Base-by-base conservation (phyloP, 2,797 vertebrate genomes). In the Bucorvus abyssinicus region DNA sequence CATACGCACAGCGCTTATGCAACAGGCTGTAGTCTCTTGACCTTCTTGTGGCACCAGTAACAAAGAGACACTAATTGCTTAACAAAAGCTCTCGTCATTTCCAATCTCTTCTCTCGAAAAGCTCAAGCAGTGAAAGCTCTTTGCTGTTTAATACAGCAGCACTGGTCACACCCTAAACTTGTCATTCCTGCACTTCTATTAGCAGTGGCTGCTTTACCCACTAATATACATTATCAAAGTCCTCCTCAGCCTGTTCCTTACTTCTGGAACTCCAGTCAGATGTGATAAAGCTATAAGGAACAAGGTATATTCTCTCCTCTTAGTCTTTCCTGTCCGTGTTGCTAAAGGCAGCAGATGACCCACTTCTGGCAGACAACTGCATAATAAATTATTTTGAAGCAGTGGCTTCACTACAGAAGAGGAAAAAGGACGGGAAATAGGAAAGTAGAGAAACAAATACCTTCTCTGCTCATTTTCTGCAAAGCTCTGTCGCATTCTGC, bases 1-100 rank as follows among this genome's bases (percentile, higher is more conserved):
- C 12, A 9, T 1, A 22, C 0, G 3, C 16, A 45, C 11, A 23
- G 36, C 11, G 15, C 16, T 45, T 14, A n/a, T 1, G 8, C 69
- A 60, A 40, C 0, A 1, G 65, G 49, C 38, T 61, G 30, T 3
- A 10, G 38, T 7, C 49, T 78, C 71, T 34, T 38, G 27, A 64
- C 29, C n/a, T 27, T 69, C 67, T 34, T 44, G 27, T 12, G 53
- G 27, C 13, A 84, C n/a, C 59, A 36, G 53, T 29, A 84, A 76
- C 32, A 63, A 4, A 76, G 14, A 55, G 9, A 73, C 17, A 14
- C 9, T 20, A 24, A 56, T 18, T 55, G 78, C 71, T 82, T 52
- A 45, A 49, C 64, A 68, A 74, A 77, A 88, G 55, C 50, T 81
- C 40, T 55, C 29, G 0, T 7, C 0, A 0, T 53, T 87, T 73